Percentiles rank a stretch among this genome's conserved stretches.
Conservation (phyloP, 2,113 vertebrate species). For the Mesembrinibis cayennensis region DNA sequence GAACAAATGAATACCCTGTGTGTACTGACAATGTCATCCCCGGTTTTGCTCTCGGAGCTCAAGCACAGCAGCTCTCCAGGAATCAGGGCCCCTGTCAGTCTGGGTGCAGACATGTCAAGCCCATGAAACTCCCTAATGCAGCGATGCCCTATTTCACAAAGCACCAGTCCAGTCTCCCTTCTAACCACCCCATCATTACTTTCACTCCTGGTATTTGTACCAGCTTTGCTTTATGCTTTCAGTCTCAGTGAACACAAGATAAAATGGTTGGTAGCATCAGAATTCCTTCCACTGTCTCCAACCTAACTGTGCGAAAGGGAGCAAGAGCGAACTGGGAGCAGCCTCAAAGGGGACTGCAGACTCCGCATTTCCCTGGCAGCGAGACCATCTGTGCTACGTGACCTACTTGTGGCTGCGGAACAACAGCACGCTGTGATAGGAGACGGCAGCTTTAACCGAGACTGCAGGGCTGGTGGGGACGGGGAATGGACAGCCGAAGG, state of each 20-base stretch:
- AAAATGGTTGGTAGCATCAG: background rate
- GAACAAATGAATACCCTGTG: background rate
- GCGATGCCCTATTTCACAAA: background rate
- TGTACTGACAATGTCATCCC: background rate
- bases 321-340: accelerated
- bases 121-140: background rate
- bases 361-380: background rate
- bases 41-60: background rate
- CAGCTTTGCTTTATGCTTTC: background rate
- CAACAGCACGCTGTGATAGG: background rate
- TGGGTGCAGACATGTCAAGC: background rate
- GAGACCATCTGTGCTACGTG: background rate
- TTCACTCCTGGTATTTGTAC: background rate
- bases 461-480: background rate
- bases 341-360: background rate
- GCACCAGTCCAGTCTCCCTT: background rate
- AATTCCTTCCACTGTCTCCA: background rate
- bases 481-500: background rate
- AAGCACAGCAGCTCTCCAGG: background rate
- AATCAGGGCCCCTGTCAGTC: background rate
- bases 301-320: background rate
- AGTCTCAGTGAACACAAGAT: background rate
- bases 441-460: background rate
- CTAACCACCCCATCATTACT: background rate
- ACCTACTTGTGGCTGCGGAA: background rate